phyloP scores from a whole-genome alignment of 2,797 vertebrate genomes.

The Vipera ursinii region DNA sequence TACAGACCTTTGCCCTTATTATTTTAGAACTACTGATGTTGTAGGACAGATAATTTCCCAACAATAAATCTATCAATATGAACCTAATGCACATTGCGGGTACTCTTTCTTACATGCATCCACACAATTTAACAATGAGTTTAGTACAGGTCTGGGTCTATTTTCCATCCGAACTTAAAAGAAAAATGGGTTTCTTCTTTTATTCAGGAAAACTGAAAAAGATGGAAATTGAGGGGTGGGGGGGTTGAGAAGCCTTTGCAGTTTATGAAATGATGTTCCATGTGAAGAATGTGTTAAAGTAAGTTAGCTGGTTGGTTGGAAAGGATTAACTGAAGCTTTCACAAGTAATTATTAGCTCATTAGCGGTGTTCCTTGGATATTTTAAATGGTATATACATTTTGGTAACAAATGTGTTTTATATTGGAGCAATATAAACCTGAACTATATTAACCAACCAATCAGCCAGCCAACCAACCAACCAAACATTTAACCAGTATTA shows the following conservation, averaged over 20 bases:
- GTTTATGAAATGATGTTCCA: background rate
- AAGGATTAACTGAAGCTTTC: background rate
- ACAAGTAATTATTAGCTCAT: background rate
- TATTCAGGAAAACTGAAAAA: background rate
- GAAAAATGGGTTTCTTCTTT: background rate
- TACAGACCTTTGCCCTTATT: background rate
- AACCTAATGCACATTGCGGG: conserved; percentile 10
- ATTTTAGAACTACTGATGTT: background rate
- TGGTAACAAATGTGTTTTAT: background rate
- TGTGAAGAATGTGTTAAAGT: background rate
- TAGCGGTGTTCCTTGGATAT: background rate
- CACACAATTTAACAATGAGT: background rate
- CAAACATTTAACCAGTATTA: background rate
- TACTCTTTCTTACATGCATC: background rate
- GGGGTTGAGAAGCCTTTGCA: background rate
- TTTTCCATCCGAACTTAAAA: fast-evolving
- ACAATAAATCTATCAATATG: conserved; percentile 1
- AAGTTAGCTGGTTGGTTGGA: background rate
- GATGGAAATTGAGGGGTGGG: background rate
- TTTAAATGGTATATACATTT: background rate
- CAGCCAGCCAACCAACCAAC: background rate
- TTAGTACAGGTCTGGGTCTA: background rate
- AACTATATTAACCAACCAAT: background rate
- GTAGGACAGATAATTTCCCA: background rate
- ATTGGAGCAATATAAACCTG: background rate